Conservation (phyloP, 2,113 vertebrate genomes). For the Carassius auratus region DNA sequence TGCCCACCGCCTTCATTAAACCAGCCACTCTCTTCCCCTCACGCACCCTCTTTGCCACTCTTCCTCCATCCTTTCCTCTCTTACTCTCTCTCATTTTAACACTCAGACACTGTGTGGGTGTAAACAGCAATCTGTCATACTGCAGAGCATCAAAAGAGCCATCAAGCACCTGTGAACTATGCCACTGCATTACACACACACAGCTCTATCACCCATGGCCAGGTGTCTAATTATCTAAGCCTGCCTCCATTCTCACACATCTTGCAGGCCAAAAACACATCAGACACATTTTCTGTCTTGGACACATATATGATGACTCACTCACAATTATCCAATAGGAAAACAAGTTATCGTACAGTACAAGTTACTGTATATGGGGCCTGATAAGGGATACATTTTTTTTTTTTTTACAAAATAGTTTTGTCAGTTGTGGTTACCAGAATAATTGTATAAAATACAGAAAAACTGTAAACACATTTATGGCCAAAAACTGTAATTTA, state of each 20-base stretch:
- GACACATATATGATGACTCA: conserved; percentile 46
- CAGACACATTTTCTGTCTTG: conserved; percentile 41
- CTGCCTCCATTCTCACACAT: conserved; percentile 68
- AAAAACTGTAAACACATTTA: too few relatives aligned
- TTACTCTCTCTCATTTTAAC: conserved; percentile 43
- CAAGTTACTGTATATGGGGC: neutral
- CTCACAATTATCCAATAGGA: conserved; percentile 24
- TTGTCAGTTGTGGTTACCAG: too few relatives aligned
- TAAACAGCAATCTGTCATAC: conserved; percentile 64
- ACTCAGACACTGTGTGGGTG: conserved; percentile 64
- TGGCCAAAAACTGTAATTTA: too few relatives aligned
- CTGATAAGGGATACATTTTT: neutral
- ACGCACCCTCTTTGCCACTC: conserved; percentile 23
- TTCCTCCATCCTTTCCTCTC: conserved; percentile 36
- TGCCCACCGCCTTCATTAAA: conserved; percentile 75
- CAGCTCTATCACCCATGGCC: conserved; percentile 61
- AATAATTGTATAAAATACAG: too few relatives aligned
- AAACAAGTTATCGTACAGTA: conserved; percentile 48
- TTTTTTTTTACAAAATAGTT: too few relatives aligned
- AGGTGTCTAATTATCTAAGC: conserved; percentile 74
- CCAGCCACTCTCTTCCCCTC: conserved; percentile 51
- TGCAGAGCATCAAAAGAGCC: conserved; percentile 70
- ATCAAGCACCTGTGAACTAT: conserved; percentile 72
- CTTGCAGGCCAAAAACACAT: conserved; percentile 55
- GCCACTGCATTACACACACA: conserved; percentile 34